phyloP scores from a whole-genome alignment of 2,888 invertebrate species.

The Nephrotoma guestfalica region DNA sequence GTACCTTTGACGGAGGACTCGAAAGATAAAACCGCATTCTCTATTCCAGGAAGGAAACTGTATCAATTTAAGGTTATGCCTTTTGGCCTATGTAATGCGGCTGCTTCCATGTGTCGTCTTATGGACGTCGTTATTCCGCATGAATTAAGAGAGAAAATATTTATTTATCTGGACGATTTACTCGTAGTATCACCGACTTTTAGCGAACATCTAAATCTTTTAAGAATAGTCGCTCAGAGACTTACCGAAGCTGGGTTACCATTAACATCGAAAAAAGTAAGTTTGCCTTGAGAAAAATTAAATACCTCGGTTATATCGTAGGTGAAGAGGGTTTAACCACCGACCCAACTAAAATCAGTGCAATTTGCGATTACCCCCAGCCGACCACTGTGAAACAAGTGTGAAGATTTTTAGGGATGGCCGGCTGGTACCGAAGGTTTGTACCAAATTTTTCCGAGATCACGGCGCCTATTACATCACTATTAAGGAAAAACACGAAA shows the following conservation, averaged over 20 bases:
- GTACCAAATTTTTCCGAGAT: neutral
- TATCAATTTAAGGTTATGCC: constrained; percentile 11
- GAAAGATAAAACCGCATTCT: too few relatives aligned
- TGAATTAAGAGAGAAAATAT: constrained; percentile 8
- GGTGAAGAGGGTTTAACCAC: constrained; percentile 7
- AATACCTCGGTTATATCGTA: too few relatives aligned
- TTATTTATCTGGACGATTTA: constrained; percentile 9
- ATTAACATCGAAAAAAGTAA: too few relatives aligned
- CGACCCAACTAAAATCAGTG: neutral
- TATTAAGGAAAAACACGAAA: neutral
- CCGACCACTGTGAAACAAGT: neutral
- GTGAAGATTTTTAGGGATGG: neutral
- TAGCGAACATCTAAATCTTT: too few relatives aligned
- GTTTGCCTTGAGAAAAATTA: too few relatives aligned
- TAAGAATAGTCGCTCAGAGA: too few relatives aligned
- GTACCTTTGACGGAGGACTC: constrained; percentile 11
- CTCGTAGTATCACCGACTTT: too few relatives aligned
- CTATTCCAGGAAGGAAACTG: too few relatives aligned
- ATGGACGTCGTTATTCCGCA: constrained; percentile 15
- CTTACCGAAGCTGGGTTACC: too few relatives aligned
- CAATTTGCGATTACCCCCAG: neutral
- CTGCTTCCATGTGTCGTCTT: constrained; percentile 13
- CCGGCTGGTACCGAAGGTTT: neutral
- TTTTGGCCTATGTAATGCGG: constrained; percentile 8
- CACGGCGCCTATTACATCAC: neutral